phyloP scores from a whole-genome alignment of 2,797 vertebrate genomes.

The Dermochelys coriacea region DNA sequence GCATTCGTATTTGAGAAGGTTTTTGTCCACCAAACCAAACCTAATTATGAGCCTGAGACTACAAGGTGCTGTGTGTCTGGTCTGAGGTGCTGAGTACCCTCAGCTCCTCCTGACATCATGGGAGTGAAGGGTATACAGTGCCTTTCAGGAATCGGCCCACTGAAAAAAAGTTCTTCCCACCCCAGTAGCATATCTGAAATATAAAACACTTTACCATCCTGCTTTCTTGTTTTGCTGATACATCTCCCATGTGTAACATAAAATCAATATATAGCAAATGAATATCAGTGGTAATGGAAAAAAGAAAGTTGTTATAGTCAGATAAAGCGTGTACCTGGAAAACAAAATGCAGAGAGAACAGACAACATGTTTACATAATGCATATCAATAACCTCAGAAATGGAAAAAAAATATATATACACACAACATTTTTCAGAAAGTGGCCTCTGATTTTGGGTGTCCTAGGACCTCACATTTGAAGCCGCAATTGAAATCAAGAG shows the following conservation, averaged over 20 bases:
- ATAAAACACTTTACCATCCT: slow-evolving; percentile 63
- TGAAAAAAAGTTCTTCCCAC: not conserved
- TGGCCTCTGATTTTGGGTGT: not conserved
- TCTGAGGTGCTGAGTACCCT: not conserved
- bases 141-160: not conserved
- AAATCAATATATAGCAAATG: slow-evolving; percentile 79
- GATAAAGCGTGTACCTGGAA: slow-evolving; percentile 77
- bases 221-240: slow-evolving; percentile 80
- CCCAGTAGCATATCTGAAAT: not conserved
- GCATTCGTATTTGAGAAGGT: not conserved
- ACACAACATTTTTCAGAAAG: not conserved
- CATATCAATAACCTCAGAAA: not conserved
- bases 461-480: not conserved
- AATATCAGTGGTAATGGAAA: slow-evolving; percentile 79
- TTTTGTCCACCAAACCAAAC: not conserved
- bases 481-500: not conserved
- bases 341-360: not conserved
- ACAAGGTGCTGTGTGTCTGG: not conserved
- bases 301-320: slow-evolving; percentile 80
- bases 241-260: slow-evolving; percentile 74
- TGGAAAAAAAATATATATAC: not conserved
- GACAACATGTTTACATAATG: not conserved
- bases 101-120: not conserved
- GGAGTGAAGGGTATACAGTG: not conserved
- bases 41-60: not conserved